These are phyloP conservation scores for Drosophila diplacantha DNA, from an alignment of 2,888 invertebrate species.

Conservation along the genomic window DNA sequence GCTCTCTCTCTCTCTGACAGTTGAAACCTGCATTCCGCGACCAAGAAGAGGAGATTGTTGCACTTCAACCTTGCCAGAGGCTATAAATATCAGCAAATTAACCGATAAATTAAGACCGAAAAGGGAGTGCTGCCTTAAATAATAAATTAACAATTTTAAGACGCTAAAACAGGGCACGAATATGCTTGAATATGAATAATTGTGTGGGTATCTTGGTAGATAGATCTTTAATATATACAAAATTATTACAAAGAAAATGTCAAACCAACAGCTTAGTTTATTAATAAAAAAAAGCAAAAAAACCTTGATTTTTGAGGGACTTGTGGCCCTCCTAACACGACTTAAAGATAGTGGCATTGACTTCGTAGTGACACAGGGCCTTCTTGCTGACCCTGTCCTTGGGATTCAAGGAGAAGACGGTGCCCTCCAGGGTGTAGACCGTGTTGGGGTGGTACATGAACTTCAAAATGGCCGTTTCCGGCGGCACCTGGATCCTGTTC, in stretches of 20 bases:
- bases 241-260: not conserved
- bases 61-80: not conserved
- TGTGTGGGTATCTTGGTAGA: not conserved
- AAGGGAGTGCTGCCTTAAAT: too few relatives aligned
- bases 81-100: slow-evolving; percentile 9
- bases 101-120: not conserved
- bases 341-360: slow-evolving; percentile 68
- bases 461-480: slow-evolving; percentile 63
- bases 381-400: slow-evolving; percentile 47
- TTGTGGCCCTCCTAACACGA: slow-evolving; percentile 46
- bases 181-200: not conserved
- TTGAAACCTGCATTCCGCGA: slow-evolving; percentile 16
- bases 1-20: slow-evolving; percentile 1
- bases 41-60: not conserved
- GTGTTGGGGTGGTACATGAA: slow-evolving; percentile 70
- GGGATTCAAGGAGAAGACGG: slow-evolving; percentile 50
- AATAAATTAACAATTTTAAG: not conserved
- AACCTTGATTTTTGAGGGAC: not conserved
- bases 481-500: slow-evolving; percentile 63
- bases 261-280: not conserved
- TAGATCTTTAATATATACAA: not conserved
- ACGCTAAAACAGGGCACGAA: not conserved
- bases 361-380: slow-evolving; percentile 57
- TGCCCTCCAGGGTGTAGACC: slow-evolving; percentile 60
- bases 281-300: not conserved